These are phyloP conservation scores for Catocala fraxini DNA, from an alignment of 2,888 invertebrate genomes.

Conservation along the genomic window DNA sequence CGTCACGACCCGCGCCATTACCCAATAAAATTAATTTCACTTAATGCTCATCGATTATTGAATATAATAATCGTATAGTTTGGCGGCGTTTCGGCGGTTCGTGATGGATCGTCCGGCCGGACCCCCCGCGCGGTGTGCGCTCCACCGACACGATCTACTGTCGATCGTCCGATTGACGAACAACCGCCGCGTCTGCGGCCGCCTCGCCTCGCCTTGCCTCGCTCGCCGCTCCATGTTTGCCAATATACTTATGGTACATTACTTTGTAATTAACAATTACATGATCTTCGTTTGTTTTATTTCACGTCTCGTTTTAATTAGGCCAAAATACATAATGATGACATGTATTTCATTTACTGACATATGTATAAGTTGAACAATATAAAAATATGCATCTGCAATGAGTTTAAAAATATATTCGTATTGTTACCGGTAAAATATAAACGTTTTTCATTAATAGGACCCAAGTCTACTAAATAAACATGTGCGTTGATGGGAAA, in stretches of 20 bases:
- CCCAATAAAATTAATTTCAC: constrained; percentile 86
- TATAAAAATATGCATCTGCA: too few relatives aligned
- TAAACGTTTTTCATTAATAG: too few relatives aligned
- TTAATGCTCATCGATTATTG: constrained; percentile 85
- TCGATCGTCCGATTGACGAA: constrained; percentile 47
- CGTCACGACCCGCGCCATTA: constrained; percentile 80
- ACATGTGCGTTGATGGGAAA: constrained; percentile 38
- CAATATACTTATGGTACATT: constrained; percentile 20
- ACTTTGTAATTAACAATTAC: constrained; percentile 20
- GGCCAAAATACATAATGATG: not conserved
- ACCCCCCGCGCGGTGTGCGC: constrained; percentile 73
- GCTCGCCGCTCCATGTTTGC: constrained; percentile 25
- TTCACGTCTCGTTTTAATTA: not conserved
- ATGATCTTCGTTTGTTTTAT: constrained; percentile 6
- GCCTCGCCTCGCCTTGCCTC: not conserved
- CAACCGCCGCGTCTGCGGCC: not conserved
- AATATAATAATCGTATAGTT: constrained; percentile 82
- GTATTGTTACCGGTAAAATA: too few relatives aligned
- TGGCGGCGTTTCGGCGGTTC: constrained; percentile 73
- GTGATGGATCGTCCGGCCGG: constrained; percentile 77
- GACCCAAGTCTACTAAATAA: not conserved
- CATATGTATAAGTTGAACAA: too few relatives aligned
- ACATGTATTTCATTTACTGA: too few relatives aligned
- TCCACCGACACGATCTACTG: constrained; percentile 72
- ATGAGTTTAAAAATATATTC: not conserved